A percentile compares a stretch with the other conserved stretches of the same genome.
Evolutionary conservation across 2,113 vertebrate species (phyloP).

Genomic region (Burhinus oedicnemus): DNA sequence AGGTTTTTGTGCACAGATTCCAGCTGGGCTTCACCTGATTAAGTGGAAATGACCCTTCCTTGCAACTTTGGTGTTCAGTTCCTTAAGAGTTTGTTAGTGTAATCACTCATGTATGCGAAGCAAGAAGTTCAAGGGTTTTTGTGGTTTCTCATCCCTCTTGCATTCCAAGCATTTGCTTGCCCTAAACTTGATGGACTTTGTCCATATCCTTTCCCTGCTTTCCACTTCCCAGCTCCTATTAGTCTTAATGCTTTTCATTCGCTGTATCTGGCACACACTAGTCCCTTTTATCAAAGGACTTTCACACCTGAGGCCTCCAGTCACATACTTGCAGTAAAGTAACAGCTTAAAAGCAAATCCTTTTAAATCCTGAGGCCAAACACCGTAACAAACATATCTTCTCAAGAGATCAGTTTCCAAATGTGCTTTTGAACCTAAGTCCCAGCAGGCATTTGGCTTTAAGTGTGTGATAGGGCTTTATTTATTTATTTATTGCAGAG

Average conservation of each 20-base stretch:
- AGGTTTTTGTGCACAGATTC: not conserved
- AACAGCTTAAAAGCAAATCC: constrained; percentile 67
- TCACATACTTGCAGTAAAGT: constrained; percentile 59
- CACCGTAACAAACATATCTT: constrained; percentile 43
- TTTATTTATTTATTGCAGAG: constrained; percentile 39
- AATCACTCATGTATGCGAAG: not conserved
- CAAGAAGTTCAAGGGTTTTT: constrained; percentile 45
- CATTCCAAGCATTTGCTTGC: constrained; percentile 53
- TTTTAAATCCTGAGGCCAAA: constrained; percentile 70
- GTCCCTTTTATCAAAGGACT: constrained; percentile 68
- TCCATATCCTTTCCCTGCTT: not conserved
- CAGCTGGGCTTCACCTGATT: not conserved
- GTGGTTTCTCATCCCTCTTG: constrained; percentile 9
- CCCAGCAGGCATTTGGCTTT: constrained; percentile 46
- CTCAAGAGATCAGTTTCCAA: constrained; percentile 48
- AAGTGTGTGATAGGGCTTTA: not conserved
- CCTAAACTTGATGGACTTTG: constrained; percentile 47
- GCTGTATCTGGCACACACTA: constrained; percentile 13
- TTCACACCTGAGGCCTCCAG: constrained; percentile 75
- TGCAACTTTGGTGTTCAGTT: not conserved
- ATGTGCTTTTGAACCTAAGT: constrained; percentile 65
- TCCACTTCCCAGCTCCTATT: not conserved
- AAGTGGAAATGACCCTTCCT: not conserved
- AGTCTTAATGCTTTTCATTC: constrained; percentile 34
- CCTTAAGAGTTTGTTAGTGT: not conserved